phyloP scores from a whole-genome alignment of 1,140 invertebrate genomes.

The Euglossa dilemma region DNA sequence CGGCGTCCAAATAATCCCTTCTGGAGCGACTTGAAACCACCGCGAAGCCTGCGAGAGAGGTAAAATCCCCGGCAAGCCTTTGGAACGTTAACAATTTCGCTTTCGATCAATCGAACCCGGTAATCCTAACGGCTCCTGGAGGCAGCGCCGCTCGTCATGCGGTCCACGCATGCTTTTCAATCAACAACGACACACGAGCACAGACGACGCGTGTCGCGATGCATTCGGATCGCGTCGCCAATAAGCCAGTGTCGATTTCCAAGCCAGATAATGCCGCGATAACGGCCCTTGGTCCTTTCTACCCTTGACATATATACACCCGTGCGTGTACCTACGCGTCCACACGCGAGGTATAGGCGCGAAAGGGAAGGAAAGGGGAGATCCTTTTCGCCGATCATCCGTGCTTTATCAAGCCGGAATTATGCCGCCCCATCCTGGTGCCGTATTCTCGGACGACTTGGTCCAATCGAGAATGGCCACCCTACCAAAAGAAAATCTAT shows the following conservation, averaged over 20 bases:
- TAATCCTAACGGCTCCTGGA: constrained; percentile 47
- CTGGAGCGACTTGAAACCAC: too few relatives aligned
- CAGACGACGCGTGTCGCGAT: not conserved
- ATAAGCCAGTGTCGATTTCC: constrained; percentile 67
- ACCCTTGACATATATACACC: not conserved
- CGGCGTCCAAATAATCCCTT: too few relatives aligned
- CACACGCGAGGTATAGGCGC: not conserved
- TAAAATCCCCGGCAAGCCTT: not conserved
- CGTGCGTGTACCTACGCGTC: not conserved
- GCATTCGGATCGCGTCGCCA: constrained; percentile 61
- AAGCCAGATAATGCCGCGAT: constrained; percentile 60
- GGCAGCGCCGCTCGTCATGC: constrained; percentile 11
- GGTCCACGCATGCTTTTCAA: constrained; percentile 38
- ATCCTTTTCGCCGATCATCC: constrained; percentile 70
- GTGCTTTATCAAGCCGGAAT: constrained; percentile 69
- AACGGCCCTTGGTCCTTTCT: constrained; percentile 39
- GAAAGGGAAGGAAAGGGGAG: constrained; percentile 9
- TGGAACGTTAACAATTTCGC: constrained; percentile 13
- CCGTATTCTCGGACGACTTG: constrained; percentile 68
- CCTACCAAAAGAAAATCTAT: constrained; percentile 57
- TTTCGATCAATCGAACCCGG: constrained; percentile 57
- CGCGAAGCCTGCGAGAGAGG: too few relatives aligned
- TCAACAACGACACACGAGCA: constrained; percentile 30
- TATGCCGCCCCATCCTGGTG: constrained; percentile 62
- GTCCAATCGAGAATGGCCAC: constrained; percentile 57